Base-by-base conservation (phyloP, 1,140 invertebrate genomes). In the Ganaspis sp. region DNA sequence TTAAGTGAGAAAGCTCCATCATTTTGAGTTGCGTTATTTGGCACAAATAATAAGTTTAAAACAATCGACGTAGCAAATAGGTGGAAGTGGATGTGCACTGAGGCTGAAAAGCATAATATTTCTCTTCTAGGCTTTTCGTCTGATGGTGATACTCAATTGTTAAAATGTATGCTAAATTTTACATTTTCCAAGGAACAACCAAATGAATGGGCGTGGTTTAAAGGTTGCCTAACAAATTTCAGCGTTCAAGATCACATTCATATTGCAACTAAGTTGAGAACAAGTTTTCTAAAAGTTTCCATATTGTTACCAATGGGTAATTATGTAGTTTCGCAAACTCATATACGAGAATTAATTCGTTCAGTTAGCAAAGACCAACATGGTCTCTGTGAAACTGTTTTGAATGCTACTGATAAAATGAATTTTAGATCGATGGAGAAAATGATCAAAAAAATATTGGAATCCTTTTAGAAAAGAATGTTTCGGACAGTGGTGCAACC, bases 281-380 rank as follows among this genome's bases (percentile, higher is more conserved):
- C 53, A 11, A 49, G 76, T 0, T 45, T 77, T 37, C 21, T 74
- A 21, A 77, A 73, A 69, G 23, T 23, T 69, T 77, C 72, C 5
- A n/a, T 37, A 15, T 34, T 74, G 9, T 54, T 77, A 23, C 72
- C 76, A 9, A 64, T 77, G 64, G 76, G 76, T 15, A 12, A 73
- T 19, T 74, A 12, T 40, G 19, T 74, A 17, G 42, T 77, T 74
- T 74, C 72, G 2, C 9, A 9, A 9, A 29, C 26, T 5, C n/a
- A 77, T 34, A 37, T 77, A 34, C 6, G 37, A 73, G 34, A 21
- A 1, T 37, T 74, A 9, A 74, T 73, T 21, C 40, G 64, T 3
- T 74, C 9, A 38, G 11, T 74, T 1, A 34, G 15, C 2, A 74
- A 77, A 70, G 34, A 54, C 38, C 53, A 54, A 15, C 42, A 12